A percentile compares a stretch with the other conserved stretches of the same genome.
Evolutionary conservation across 2,797 vertebrate genomes (phyloP).

Genomic region (Lophura swinhoii): DNA sequence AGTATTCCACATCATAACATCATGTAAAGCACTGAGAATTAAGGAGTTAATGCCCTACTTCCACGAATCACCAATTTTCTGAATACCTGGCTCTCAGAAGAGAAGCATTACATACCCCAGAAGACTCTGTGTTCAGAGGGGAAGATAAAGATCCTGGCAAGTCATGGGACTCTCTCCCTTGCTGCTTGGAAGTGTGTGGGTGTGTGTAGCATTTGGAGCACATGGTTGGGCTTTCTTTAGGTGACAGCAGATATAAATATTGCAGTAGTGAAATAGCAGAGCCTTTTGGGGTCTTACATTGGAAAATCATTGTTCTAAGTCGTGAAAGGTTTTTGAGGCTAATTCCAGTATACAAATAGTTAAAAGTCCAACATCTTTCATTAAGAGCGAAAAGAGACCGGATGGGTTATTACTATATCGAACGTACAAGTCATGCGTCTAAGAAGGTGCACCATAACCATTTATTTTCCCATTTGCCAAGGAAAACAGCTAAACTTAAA

Average conservation of each 20-base stretch:
- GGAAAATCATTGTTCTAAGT: background rate
- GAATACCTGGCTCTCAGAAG: too few species aligned
- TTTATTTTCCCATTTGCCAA: background rate
- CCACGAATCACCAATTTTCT: too few species aligned
- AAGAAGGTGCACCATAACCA: accelerated
- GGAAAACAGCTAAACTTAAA: background rate
- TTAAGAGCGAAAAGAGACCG: background rate
- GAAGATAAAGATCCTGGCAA: too few species aligned
- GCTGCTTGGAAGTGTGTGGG: too few species aligned
- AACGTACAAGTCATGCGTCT: background rate
- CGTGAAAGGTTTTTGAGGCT: background rate
- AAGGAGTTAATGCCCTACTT: too few species aligned
- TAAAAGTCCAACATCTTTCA: background rate
- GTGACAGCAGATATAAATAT: background rate
- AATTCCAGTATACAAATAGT: background rate
- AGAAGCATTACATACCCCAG: too few species aligned
- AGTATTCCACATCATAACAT: too few species aligned
- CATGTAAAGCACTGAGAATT: too few species aligned
- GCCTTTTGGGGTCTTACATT: background rate
- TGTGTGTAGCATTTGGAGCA: background rate
- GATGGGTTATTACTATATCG: background rate
- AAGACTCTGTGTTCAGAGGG: too few species aligned
- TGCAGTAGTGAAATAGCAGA: background rate
- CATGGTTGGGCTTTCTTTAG: background rate
- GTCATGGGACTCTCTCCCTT: too few species aligned